phyloP scores from a whole-genome alignment of 2,113 vertebrate species.

The Stictonetta naevosa region DNA sequence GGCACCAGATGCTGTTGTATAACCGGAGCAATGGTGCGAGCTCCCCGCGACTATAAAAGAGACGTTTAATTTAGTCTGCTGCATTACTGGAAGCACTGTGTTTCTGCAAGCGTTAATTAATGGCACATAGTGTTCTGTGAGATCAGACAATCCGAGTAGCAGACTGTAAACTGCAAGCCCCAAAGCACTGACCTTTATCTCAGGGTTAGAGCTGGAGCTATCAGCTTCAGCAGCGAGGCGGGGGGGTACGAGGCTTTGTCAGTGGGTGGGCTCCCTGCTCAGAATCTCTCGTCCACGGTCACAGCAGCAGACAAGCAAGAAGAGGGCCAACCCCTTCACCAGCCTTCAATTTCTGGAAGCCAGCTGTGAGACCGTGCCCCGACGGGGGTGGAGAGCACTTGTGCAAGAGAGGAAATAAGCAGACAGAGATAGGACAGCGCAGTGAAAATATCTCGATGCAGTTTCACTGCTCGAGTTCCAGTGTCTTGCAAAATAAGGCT shows the following conservation, averaged over 20 bases:
- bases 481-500: neutral
- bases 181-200: neutral
- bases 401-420: constrained; percentile 39
- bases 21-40: neutral
- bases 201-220: neutral
- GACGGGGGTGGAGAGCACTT: neutral
- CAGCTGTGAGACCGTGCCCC: neutral
- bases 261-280: neutral
- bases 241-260: neutral
- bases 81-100: neutral
- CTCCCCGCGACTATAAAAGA: neutral
- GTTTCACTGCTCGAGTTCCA: neutral
- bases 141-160: neutral
- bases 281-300: neutral
- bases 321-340: neutral
- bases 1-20: neutral
- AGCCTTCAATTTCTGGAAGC: neutral
- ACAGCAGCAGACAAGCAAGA: neutral
- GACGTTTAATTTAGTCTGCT: neutral
- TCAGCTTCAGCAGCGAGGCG: neutral
- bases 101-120: neutral
- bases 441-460: neutral
- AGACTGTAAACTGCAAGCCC: neutral
- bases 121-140: fast-evolving
- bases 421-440: neutral